Evolutionary conservation across 1,140 invertebrate species (phyloP), one percentile per base, ranked within the genome.

Genomic region (Drosophila jambulina): DNA sequence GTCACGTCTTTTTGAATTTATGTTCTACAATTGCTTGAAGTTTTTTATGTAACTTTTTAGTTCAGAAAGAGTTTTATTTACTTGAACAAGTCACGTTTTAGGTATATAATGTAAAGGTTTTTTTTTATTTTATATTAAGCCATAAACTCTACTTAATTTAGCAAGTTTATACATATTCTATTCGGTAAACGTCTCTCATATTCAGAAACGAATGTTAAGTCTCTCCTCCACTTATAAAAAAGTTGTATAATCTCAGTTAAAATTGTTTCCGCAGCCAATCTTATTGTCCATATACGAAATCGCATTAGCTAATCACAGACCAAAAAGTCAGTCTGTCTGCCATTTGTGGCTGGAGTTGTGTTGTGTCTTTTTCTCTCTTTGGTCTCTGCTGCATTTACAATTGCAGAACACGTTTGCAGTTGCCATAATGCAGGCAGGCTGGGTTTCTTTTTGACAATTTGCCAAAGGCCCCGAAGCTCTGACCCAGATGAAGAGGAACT

Each of bases 261-360:
- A 42, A 32, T 23, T 15, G 12, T 27, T 23, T 67, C 49, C 69
- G 40, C 46, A 40, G 57, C 17, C 23, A 76, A 46, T 67, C 53
- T 19, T 42, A 67, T 76, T 48, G 15, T 23, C 42, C 75, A 60
- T 57, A 77, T 57, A 53, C 34, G 49, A 38, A 40, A 21, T 34
- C 32, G 21, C 40, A 65, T 76, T 76, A 68, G 74, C 57, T 60
- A 78, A 78, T 77, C 38, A 38, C 42, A 61, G 38, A 29, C 63
- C 75, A 77, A 77, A 56, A 77, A 77, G 34, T 32, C 32, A 34
- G 21, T 68, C 71, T 74, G 42, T 63, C 70, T 69, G 54, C 75
- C 57, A 51, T 74, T 74, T 75, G 67, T 40, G 54, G 69, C 67
- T 77, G 75, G 62, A 69, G 62, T 67, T 42, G 58, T 56, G 13